A percentile compares a stretch with the other conserved stretches of the same genome.
phyloP scores from a whole-genome alignment of 2,797 vertebrate species.

The Vultur gryphus region DNA sequence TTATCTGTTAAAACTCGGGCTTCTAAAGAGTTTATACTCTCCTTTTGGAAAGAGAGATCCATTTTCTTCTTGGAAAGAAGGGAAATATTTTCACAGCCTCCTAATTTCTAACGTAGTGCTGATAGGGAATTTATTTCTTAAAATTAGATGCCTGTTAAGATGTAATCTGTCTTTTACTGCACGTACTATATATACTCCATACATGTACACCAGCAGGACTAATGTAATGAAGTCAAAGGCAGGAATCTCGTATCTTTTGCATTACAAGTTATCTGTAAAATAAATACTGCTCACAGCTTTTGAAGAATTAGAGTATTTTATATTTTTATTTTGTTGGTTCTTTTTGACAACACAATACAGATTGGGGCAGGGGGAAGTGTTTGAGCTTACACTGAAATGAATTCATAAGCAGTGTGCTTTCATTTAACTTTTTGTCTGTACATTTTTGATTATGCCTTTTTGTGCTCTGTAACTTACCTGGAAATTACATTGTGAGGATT shows the following conservation, averaged over 20 bases:
- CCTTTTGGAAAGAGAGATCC: background rate
- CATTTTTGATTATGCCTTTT: background rate
- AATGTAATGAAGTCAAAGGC: background rate
- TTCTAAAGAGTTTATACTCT: background rate
- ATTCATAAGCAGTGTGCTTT: background rate
- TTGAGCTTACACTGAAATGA: background rate
- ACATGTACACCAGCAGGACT: rapidly evolving
- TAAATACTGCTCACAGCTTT: background rate
- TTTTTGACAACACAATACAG: background rate
- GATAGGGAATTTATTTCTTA: background rate
- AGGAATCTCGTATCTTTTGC: background rate
- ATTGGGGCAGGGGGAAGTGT: background rate
- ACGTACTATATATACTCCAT: rapidly evolving
- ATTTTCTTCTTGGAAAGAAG: background rate
- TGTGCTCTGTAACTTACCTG: background rate
- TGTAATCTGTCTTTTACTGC: background rate
- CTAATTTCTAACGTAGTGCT: background rate
- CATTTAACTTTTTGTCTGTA: background rate
- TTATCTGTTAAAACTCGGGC: background rate
- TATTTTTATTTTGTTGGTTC: background rate
- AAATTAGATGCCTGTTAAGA: background rate
- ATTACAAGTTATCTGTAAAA: background rate
- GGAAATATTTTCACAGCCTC: background rate
- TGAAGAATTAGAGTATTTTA: background rate
- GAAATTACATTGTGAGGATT: background rate